Evolutionary conservation across 2,113 vertebrate species (phyloP), one percentile per base, ranked within the genome.

Genomic region (Ginglymostoma cirratum): DNA sequence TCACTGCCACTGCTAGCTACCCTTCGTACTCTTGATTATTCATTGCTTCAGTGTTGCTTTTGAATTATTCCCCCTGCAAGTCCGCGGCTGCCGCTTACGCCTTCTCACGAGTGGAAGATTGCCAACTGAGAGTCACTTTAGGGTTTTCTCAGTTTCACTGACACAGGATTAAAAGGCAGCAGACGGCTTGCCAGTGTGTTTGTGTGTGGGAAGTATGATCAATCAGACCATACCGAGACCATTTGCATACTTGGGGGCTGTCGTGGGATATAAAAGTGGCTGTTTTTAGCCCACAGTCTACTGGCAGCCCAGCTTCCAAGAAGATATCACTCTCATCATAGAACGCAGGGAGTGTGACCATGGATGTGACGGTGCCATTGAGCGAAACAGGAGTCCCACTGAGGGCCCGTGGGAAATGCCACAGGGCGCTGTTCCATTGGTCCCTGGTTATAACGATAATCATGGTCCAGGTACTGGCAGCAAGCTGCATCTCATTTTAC

Each of bases 131-230:
- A 93, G 61, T 67, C 30, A 34, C 52, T 34, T 19, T 34, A 15
- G 83, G 27, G 19, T 42, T 93, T 67, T 42, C 90, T 67, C 61
- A 66, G 90, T 94, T 94, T 67, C 90, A 67, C 90, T 94, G 30
- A 42, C 86, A 38, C 4, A 89, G 55, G 65, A 34, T 38, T 67
- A 2, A 38, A 42, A 94, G 15, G 15, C 30, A n/a, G 19, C 21
- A 66, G 34, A 38, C 90, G 38, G n/a, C n/a, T 66, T 38, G 61
- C 65, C 34, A n/a, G 24, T n/a, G 89, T 61, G 6, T 61, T 61
- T 61, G 55, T 12, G 55, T 38, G 89, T 92, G 61, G 90, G 90
- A 38, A 67, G 65, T 38, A 5, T 21, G 21, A 66, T 67, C 66
- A 94, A 94, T 66, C 34, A 34, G 30, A 67, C n/a, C n/a, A 42